phyloP scores from a whole-genome alignment of 1,140 invertebrate species.

The Schlechtendalia chinensis region DNA sequence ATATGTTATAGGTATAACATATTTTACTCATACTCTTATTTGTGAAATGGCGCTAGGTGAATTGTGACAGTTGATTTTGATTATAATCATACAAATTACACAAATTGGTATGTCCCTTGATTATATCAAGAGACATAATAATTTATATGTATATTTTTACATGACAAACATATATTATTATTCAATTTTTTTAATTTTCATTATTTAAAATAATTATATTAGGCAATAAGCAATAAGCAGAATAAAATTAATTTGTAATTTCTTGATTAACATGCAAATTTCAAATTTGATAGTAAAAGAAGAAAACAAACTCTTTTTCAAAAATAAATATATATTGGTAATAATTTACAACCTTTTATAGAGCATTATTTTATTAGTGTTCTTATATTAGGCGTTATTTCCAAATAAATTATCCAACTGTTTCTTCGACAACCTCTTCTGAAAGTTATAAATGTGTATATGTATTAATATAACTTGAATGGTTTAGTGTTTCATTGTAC shows the following conservation, averaged over 20 bases:
- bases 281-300: too few species aligned
- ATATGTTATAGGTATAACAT: too few species aligned
- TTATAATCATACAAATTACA: too few species aligned
- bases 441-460: conserved; percentile 43
- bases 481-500: conserved; percentile 21
- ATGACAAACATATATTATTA: too few species aligned
- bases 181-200: neutral
- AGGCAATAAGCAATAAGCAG: neutral
- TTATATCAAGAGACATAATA: too few species aligned
- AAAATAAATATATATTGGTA: conserved; percentile 31
- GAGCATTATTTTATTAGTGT: conserved; percentile 51
- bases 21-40: too few species aligned
- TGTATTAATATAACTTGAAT: conserved; percentile 30
- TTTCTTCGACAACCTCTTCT: conserved; percentile 44
- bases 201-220: neutral
- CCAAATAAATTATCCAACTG: conserved; percentile 42
- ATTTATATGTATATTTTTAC: too few species aligned
- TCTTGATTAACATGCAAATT: neutral
- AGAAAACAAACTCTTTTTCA: too few species aligned
- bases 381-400: conserved; percentile 50
- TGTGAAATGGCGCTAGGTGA: too few species aligned
- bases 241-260: neutral
- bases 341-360: conserved; percentile 52
- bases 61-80: too few species aligned
- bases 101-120: too few species aligned